phyloP scores from a whole-genome alignment of 2,888 invertebrate species.

The Mesorhabditis spiculigera region DNA sequence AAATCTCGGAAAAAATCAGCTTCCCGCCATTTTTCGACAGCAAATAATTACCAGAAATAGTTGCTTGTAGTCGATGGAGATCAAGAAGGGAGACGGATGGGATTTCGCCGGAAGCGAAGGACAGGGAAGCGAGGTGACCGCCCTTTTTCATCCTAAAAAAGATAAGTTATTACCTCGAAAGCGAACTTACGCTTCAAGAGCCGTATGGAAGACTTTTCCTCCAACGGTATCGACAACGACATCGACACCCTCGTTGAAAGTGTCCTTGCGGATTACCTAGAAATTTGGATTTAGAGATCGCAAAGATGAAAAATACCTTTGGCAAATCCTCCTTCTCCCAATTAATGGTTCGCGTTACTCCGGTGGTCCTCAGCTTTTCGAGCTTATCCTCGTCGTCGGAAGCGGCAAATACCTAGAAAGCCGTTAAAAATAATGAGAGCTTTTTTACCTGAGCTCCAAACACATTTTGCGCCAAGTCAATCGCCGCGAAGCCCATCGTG shows the following conservation, averaged over 20 bases:
- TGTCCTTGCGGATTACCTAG: conserved; percentile 65
- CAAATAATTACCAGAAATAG: conserved; percentile 19
- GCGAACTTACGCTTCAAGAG: conserved; percentile 66
- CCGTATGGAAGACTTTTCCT: conserved; percentile 66
- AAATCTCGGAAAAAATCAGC: too few relatives aligned
- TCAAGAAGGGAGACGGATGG: conserved; percentile 61
- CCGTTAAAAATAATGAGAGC: not conserved
- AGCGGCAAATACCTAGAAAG: conserved; percentile 70
- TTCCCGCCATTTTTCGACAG: too few relatives aligned
- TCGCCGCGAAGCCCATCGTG: conserved; percentile 68
- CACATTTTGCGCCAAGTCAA: conserved; percentile 71
- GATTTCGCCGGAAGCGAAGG: conserved; percentile 64
- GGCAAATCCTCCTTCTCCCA: conserved; percentile 40
- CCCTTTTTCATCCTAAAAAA: conserved; percentile 64
- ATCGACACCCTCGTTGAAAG: conserved; percentile 67
- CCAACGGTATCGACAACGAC: conserved; percentile 71
- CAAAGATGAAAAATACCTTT: not conserved
- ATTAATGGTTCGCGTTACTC: conserved; percentile 69
- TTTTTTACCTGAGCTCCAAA: conserved; percentile 68
- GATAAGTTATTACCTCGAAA: not conserved
- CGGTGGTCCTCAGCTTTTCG: conserved; percentile 66
- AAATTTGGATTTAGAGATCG: not conserved
- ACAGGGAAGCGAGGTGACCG: conserved; percentile 65
- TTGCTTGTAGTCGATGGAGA: conserved; percentile 36
- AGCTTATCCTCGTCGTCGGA: conserved; percentile 69